Base-by-base conservation (phyloP, 2,888 invertebrate genomes). In the Drosophila dives region DNA sequence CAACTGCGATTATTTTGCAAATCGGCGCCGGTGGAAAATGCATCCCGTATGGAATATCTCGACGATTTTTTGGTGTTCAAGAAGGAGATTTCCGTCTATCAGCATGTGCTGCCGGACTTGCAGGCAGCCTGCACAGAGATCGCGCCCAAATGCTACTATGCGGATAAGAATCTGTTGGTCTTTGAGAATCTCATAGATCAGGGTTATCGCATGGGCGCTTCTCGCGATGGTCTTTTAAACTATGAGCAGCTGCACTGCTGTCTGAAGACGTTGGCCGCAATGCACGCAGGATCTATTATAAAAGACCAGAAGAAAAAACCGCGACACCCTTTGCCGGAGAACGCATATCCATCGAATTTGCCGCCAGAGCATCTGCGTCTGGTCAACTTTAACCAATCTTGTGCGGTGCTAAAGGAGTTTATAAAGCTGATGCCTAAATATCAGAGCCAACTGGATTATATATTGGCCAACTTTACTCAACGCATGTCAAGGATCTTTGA, bases 1-100 rank as follows among this genome's bases (percentile, higher is more conserved):
- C 77, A 90, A 87, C 26, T 92, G 32, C 79, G 81, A 4, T 94
- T 95, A 71, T 96, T 96, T 82, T 92, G 95, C 0, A 96, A 96
- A 90, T 93, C 94, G 10, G 91, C 95, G 61, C 95, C 96, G 0
- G 92, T 92, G 65, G 93, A 93, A 17, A 93, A 94, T 55, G 87
- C 92, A 15, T 81, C 92, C 0, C 94, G 94, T 82, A 94, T 94
- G 79, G 93, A 93, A 12, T 94, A 94, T 74, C 78, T 94, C 1
- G 91, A 93, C 50, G 90, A 93, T 32, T 92, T 93, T 66, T 93
- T 94, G 0, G 93, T 94, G 0, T 94, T 94, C 72, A 89, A 92
- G 32, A 94, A 94, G 50, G 95, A 95, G 84, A 92, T 93, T 3
- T 77, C 79, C 0, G 93, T 94, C 42, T 94, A 94, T 72, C 87